phyloP scores from a whole-genome alignment of 2,113 vertebrate species.

The Hassar affinis region DNA sequence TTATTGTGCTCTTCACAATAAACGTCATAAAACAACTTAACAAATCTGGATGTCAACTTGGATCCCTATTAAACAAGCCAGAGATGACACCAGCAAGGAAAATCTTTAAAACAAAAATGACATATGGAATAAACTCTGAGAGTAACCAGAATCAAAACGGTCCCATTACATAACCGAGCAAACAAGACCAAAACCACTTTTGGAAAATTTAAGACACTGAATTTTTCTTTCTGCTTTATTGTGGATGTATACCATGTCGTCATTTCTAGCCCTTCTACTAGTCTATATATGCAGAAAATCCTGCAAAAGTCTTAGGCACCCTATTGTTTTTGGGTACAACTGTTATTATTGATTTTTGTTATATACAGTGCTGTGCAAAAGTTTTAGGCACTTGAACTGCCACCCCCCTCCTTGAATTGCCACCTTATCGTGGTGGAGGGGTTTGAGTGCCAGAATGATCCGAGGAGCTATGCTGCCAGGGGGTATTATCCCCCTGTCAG shows the following conservation, averaged over 20 bases:
- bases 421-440: too few species aligned
- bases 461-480: too few species aligned
- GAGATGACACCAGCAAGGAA: neutral
- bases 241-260: neutral
- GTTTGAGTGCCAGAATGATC: too few species aligned
- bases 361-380: too few species aligned
- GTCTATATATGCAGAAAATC: neutral
- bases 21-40: neutral
- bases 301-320: too few species aligned
- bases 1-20: neutral
- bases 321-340: too few species aligned
- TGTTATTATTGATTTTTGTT: too few species aligned
- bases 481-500: too few species aligned
- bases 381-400: too few species aligned
- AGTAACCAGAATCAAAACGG: neutral
- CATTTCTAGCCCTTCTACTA: neutral
- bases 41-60: neutral
- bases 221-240: neutral
- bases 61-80: constrained; percentile 7
- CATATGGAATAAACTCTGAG: neutral
- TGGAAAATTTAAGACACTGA: neutral
- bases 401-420: too few species aligned
- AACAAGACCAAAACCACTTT: neutral
- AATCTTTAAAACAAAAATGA: neutral
- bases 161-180: neutral